Evolutionary conservation across 2,113 vertebrate genomes (phyloP).

Genomic region (Benitochromis conjunctus): DNA sequence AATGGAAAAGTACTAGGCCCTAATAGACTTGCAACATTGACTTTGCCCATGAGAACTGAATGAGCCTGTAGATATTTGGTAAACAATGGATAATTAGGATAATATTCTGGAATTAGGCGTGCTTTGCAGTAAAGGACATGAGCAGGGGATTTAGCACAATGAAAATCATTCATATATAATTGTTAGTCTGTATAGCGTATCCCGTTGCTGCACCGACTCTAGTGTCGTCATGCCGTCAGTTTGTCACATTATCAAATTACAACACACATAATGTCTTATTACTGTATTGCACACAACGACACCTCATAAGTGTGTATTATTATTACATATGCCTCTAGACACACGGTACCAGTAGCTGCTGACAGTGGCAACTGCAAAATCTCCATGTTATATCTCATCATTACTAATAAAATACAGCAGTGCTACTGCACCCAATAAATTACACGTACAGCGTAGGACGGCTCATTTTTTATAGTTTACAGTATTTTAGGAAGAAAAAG

Average conservation of each 20-base stretch:
- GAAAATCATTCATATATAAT: constrained; percentile 41
- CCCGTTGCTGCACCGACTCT: constrained; percentile 3
- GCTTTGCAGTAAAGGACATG: constrained; percentile 40
- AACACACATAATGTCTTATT: neutral
- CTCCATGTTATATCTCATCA: neutral
- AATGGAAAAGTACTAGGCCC: constrained; percentile 41
- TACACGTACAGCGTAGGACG: neutral
- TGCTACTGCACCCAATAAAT: neutral
- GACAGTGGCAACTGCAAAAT: constrained; percentile 9
- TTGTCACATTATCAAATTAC: neutral
- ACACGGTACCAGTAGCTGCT: neutral
- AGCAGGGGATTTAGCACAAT: constrained; percentile 31
- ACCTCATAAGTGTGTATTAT: neutral
- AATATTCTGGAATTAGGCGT: constrained; percentile 50
- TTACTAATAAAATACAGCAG: neutral
- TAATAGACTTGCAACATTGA: constrained; percentile 52
- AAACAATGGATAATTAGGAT: constrained; percentile 59
- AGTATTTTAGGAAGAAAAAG: neutral
- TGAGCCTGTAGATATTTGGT: constrained; percentile 49
- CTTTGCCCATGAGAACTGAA: constrained; percentile 52
- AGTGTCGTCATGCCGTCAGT: neutral
- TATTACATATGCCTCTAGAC: constrained; percentile 10
- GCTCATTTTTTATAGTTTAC: neutral
- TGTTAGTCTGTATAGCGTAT: constrained; percentile 2
- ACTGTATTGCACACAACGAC: neutral